Evolutionary conservation across 1,140 invertebrate species (phyloP), one percentile per base, ranked within the genome.

Genomic region (Pseudomyrmex flavicornis): DNA sequence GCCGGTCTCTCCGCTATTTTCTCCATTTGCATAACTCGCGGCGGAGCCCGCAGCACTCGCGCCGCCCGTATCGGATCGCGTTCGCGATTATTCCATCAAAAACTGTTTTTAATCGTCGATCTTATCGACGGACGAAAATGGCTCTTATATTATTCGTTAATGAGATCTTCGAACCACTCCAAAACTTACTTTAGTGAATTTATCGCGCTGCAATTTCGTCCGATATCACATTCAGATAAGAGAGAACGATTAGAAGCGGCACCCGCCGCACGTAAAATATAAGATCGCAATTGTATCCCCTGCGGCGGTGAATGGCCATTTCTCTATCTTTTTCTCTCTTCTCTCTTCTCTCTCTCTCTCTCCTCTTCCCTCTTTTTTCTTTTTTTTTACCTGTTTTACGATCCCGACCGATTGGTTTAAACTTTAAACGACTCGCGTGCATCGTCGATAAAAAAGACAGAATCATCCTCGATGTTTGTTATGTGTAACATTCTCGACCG

Each of bases 201-300:
- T 76, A 54, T 44, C n/a, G 35, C 7, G 26, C 12, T 4, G 9
- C 75, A 52, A 58, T 56, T 69, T 44, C 35, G 26, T 12, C 35
- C 15, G 26, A 79, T 79, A 12, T 58, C 20, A 52, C 20, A 9
- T 56, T 35, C 9, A 79, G 75, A 79, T 79, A 69, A 79, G n/a
- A 22, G 35, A 35, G 17, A 79, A 68, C 63, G 15, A 79, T 79
- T 79, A 69, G 52, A 79, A 76, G n/a, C 44, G 26, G 22, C 35
- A 65, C 8, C 12, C 22, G 50, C 15, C 15, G 62, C 62, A 75
- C 15, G 9, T 75, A 52, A 75, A 68, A 26, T 68, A 35, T 50
- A 83, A 77, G 48, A 50, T 83, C 35, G 50, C 62, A 77, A 68
- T 77, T 83, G 74, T 66, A 61, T 83, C 50, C 52, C 62, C 54